phyloP scores from a whole-genome alignment of 2,888 invertebrate species.

The Hydrotaea diabolus region DNA sequence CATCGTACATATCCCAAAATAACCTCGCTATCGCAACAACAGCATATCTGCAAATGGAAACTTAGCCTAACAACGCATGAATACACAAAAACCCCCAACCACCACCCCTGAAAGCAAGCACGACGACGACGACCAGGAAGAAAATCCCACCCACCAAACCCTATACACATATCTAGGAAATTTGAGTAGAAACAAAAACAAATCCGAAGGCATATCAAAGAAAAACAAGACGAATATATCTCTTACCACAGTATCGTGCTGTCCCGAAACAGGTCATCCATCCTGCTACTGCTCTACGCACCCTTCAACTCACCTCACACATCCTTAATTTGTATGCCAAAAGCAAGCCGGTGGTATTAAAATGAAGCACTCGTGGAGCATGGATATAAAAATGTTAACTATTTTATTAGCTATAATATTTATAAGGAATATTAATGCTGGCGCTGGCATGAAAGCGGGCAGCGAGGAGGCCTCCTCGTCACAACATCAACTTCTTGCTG shows the following conservation, averaged over 20 bases:
- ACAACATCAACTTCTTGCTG: neutral
- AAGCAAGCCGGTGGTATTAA: neutral
- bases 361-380: constrained; percentile 29
- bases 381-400: constrained; percentile 36
- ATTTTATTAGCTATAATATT: constrained; percentile 55
- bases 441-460: neutral
- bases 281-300: neutral
- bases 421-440: constrained; percentile 32
- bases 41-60: constrained; percentile 12
- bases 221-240: neutral
- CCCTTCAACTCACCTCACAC: neutral
- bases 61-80: neutral
- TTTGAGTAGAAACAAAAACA: neutral
- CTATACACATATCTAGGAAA: neutral
- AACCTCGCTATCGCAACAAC: neutral
- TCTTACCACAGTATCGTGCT: neutral
- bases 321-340: neutral
- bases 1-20: neutral
- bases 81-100: neutral
- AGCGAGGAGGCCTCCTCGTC: constrained; percentile 28
- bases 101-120: too few relatives aligned
- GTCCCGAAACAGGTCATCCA: neutral
- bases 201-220: neutral
- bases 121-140: neutral
- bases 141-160: neutral